Evolutionary conservation across 2,888 invertebrate genomes (phyloP).

Genomic region (Acanthosepion pharaonis): DNA sequence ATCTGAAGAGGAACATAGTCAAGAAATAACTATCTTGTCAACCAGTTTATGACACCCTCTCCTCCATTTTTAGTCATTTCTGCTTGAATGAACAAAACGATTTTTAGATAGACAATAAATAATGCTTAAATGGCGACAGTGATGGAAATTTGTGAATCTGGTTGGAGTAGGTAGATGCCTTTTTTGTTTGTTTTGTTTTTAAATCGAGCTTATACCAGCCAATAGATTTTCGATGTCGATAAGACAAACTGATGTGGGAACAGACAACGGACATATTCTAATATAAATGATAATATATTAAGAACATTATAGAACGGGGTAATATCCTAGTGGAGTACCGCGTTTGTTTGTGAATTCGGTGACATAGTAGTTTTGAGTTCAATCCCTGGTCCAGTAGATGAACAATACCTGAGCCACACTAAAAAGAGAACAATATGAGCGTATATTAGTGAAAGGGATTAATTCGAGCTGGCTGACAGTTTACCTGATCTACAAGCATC

Average conservation of each 20-base stretch:
- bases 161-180: background rate
- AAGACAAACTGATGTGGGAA: background rate
- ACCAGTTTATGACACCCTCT: background rate
- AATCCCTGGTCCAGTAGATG: too few relatives aligned
- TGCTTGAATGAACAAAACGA: background rate
- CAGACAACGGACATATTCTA: too few relatives aligned
- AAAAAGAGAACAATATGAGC: too few relatives aligned
- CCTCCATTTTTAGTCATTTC: background rate
- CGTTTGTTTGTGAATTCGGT: too few relatives aligned
- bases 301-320: too few relatives aligned
- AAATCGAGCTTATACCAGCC: background rate
- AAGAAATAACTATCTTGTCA: background rate
- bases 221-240: background rate
- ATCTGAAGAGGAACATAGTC: background rate
- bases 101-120: slow-evolving; percentile 5
- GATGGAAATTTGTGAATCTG: background rate
- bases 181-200: background rate
- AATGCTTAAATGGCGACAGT: background rate
- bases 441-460: too few relatives aligned
- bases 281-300: too few relatives aligned
- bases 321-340: too few relatives aligned
- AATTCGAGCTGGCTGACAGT: too few relatives aligned
- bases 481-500: too few relatives aligned
- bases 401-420: too few relatives aligned
- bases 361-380: too few relatives aligned